Base-by-base conservation (phyloP, 2,888 invertebrate species). In the Thera britannica region DNA sequence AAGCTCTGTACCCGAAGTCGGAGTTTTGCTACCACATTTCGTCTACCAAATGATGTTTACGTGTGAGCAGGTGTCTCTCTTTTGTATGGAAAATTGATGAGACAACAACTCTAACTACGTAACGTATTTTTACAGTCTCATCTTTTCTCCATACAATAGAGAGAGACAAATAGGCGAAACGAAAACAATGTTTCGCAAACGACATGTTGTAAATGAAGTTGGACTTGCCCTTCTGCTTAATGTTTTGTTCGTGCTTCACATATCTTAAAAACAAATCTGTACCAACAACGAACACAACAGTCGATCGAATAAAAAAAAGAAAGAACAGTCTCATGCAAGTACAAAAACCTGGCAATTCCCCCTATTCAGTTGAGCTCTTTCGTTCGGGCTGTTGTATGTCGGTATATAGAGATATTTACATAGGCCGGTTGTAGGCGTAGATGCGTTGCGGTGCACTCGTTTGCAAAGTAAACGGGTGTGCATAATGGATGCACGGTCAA, bases 401-500 rank as follows among this genome's bases (percentile, higher is more conserved):
- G 44, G 44, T 68, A 72, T 72, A 78, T 48, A 79, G 67, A 73
- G 48, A 75, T 76, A 78, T 80, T 79, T 77, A 77, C 78, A 79
- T 77, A 79, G 80, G 78, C 75, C 66, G 60, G 41, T 74, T 70
- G 80, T 82, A 83, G 80, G 80, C 79, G 80, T 82, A 85, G 89
- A 87, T 86, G 86, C 85, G 84, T 87, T 86, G 85, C 83, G 83
- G 80, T 90, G 91, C 90, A 90, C 87, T 91, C 85, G 89, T 91
- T 91, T 86, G 88, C 87, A 89, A 70, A 91, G 90, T 89, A 90
- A 91, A 90, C 89, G 84, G 87, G 85, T 89, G 88, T 90, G 89
- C 89, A 90, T 92, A 92, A 91, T 92, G 86, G 89, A 89, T 89
- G 88, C 86, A 87, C 90, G 91, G 91, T 90, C 93, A 92, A 92